phyloP scores from a whole-genome alignment of 2,888 invertebrate species.

The Scotopteryx bipunctaria region DNA sequence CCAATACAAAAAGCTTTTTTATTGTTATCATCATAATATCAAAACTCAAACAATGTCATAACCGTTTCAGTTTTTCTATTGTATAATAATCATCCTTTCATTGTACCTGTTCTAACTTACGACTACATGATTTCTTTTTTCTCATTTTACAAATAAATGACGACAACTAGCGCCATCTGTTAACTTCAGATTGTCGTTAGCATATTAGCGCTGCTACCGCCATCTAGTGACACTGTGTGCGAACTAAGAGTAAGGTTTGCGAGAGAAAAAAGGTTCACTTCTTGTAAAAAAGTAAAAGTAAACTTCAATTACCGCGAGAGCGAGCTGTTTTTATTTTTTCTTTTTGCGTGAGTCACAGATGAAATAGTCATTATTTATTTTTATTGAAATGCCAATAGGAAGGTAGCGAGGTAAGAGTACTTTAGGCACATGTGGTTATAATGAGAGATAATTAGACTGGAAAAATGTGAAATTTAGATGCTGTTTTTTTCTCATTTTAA shows the following conservation, averaged over 20 bases:
- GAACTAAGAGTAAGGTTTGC: slow-evolving; percentile 9
- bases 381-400: slow-evolving; percentile 1
- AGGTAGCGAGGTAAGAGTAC: neutral
- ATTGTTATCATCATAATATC: too few species aligned
- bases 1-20: too few species aligned
- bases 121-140: slow-evolving; percentile 40
- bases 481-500: too few species aligned
- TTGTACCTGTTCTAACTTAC: too few species aligned
- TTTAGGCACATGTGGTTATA: too few species aligned
- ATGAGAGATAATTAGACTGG: neutral
- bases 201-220: neutral
- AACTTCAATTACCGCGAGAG: slow-evolving; percentile 58
- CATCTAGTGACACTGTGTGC: slow-evolving; percentile 22
- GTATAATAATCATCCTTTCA: too few species aligned
- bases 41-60: too few species aligned
- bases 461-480: too few species aligned
- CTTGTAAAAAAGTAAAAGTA: slow-evolving; percentile 40
- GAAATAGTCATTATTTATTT: slow-evolving; percentile 12
- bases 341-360: slow-evolving; percentile 36
- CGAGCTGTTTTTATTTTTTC: slow-evolving; percentile 63
- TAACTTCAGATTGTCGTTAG: neutral
- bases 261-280: slow-evolving; percentile 35
- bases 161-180: slow-evolving; percentile 30
- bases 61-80: too few species aligned
- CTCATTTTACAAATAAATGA: slow-evolving; percentile 16